A percentile compares a stretch with the other conserved stretches of the same genome.
Evolutionary conservation across 2,797 vertebrate species (phyloP).

Genomic region (Podargus strigoides): DNA sequence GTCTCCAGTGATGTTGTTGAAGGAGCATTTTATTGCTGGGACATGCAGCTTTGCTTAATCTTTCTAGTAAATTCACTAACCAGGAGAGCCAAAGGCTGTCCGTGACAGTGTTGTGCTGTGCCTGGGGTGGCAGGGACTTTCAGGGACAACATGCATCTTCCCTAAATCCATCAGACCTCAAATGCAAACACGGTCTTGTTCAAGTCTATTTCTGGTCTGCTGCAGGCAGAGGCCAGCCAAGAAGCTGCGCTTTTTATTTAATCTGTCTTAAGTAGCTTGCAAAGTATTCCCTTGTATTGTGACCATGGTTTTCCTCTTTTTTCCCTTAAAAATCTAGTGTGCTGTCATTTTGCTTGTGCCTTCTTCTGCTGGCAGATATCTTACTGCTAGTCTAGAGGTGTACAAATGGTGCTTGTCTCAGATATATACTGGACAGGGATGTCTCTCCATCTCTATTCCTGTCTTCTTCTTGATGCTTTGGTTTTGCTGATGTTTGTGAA

Average conservation of each 20-base stretch:
- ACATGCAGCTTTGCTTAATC: not conserved
- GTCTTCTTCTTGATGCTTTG: not conserved
- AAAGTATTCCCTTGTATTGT: fast-evolving
- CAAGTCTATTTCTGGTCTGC: not conserved
- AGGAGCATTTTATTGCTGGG: not conserved
- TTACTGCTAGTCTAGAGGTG: not conserved
- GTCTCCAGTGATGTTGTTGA: not conserved
- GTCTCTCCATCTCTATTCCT: not conserved
- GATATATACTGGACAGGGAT: fast-evolving
- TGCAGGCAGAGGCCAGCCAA: not conserved
- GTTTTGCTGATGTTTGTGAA: not conserved
- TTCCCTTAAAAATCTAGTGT: not conserved
- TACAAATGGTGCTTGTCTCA: not conserved
- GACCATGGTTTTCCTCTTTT: not conserved
- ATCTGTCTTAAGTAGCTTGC: not conserved
- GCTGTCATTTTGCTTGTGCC: not conserved
- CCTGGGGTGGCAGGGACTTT: not conserved
- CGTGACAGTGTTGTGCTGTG: not conserved
- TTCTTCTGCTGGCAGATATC: not conserved
- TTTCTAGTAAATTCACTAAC: not conserved
- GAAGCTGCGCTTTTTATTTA: not conserved
- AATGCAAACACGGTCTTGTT: not conserved
- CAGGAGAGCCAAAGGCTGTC: not conserved
- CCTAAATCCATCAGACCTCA: not conserved
- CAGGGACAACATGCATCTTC: not conserved